phyloP scores from a whole-genome alignment of 2,888 invertebrate genomes.

The Epinotia bilunana region DNA sequence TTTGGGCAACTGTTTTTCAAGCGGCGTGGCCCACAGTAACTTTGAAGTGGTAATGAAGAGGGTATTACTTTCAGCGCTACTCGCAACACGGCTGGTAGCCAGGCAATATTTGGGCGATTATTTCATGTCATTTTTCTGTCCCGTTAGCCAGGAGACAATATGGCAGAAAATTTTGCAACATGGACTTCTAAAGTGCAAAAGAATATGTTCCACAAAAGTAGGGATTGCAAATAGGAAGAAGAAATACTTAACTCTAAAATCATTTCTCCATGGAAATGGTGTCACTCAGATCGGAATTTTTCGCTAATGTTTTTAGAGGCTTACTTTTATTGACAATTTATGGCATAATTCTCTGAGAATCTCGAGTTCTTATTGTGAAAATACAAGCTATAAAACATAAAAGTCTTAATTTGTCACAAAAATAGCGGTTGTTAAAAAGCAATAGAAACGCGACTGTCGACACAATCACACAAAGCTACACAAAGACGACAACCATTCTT shows the following conservation, averaged over 20 bases:
- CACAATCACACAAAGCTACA: not conserved
- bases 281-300: not conserved
- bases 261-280: not conserved
- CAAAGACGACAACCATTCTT: not conserved
- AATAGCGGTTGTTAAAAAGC: slow-evolving; percentile 3
- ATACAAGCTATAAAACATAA: slow-evolving; percentile 10
- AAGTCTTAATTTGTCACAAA: slow-evolving; percentile 21
- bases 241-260: too few species aligned
- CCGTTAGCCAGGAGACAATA: too few species aligned
- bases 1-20: not conserved
- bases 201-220: too few species aligned
- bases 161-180: too few species aligned
- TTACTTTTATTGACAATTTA: not conserved
- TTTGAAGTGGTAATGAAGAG: not conserved
- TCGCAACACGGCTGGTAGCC: too few species aligned
- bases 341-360: not conserved
- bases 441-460: slow-evolving; percentile 19
- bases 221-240: too few species aligned
- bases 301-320: not conserved
- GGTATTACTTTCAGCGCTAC: too few species aligned
- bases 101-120: too few species aligned
- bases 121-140: too few species aligned
- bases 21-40: not conserved
- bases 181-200: too few species aligned
- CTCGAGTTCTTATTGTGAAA: not conserved